Percentiles rank a stretch among this genome's conserved stretches.
phyloP scores from a whole-genome alignment of 1,140 invertebrate genomes.

The Adelges cooleyi region DNA sequence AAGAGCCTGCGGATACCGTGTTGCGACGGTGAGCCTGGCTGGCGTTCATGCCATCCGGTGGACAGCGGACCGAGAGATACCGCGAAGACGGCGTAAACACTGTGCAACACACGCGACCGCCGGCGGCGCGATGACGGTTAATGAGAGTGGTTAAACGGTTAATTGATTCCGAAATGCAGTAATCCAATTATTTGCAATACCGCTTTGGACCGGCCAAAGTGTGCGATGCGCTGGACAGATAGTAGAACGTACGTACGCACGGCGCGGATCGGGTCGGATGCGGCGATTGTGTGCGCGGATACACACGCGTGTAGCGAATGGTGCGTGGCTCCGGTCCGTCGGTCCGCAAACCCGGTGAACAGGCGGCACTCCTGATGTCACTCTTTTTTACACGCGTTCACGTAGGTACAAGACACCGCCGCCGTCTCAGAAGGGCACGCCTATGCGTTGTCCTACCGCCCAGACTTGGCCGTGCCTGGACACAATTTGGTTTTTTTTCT shows the following conservation, averaged over 20 bases:
- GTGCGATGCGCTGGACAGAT: background rate
- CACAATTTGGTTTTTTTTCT: no score
- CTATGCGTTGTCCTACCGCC: no score
- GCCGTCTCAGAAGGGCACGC: no score
- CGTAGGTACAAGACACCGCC: no score
- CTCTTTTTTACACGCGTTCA: no score
- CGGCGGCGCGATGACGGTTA: background rate
- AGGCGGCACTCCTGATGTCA: no score
- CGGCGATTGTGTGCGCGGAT: conserved; percentile 14
- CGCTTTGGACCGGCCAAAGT: background rate
- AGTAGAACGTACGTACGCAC: background rate
- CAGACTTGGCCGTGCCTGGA: no score
- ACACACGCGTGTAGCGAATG: conserved; percentile 9
- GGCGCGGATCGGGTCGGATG: background rate
- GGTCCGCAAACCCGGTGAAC: no score
- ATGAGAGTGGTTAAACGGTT: no score
- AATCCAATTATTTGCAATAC: no score
- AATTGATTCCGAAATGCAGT: no score
- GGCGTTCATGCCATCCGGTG: conserved; percentile 30
- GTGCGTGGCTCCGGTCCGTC: background rate
- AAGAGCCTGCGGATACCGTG: conserved; percentile 30
- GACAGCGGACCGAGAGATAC: background rate
- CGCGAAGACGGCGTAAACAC: background rate
- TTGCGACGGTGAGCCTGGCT: conserved; percentile 31
- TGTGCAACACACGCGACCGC: background rate